Conservation (phyloP, 2,113 vertebrate genomes). For the Barnardius zonarius region DNA sequence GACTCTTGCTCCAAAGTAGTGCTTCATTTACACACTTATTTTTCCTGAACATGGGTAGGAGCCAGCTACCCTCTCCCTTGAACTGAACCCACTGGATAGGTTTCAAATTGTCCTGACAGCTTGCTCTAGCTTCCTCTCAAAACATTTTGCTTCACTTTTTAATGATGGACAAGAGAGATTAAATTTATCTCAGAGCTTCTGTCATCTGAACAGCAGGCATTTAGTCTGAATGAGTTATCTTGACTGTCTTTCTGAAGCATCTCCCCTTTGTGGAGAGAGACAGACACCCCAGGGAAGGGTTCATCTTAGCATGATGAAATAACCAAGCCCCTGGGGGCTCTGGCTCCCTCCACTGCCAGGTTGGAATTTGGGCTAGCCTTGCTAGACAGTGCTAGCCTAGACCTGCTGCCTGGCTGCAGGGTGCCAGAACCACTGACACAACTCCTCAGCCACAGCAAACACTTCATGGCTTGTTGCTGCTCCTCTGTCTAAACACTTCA, state of each 20-base stretch:
- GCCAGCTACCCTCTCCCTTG: neutral
- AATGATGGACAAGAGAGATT: neutral
- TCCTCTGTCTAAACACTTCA: neutral
- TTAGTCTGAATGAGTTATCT: neutral
- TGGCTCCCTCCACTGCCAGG: neutral
- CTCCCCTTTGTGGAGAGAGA: neutral
- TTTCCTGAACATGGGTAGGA: neutral
- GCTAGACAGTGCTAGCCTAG: neutral
- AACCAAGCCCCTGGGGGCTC: neutral
- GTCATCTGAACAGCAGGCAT: neutral
- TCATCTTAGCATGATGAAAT: neutral
- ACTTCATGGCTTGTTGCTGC: neutral
- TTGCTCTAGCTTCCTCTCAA: neutral
- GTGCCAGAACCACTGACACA: neutral
- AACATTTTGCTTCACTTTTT: neutral
- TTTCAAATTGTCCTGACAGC: neutral
- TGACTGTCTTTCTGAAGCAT: neutral
- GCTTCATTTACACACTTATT: neutral
- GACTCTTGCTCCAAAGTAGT: neutral
- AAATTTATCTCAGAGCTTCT: neutral
- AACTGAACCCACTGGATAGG: rapidly evolving
- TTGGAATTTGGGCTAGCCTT: neutral
- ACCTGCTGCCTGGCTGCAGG: neutral
- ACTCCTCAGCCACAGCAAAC: neutral
- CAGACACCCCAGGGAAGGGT: neutral